Evolutionary conservation across 2,888 invertebrate species (phyloP).

Genomic region (Zhuqinia jingwanae): DNA sequence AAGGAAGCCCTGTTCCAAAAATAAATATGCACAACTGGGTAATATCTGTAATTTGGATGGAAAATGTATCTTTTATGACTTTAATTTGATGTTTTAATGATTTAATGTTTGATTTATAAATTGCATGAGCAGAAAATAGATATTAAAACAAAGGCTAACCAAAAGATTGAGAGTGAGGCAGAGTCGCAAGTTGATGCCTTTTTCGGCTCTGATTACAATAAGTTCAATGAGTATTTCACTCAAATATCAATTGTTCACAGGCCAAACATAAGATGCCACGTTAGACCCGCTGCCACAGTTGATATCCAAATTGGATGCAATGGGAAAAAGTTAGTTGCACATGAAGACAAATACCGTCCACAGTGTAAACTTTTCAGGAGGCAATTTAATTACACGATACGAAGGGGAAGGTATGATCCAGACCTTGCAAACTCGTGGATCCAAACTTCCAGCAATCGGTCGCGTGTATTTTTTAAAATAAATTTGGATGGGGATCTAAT

Average conservation of each 20-base stretch:
- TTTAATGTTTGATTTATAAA: not conserved
- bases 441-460: slow-evolving; percentile 2
- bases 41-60: not conserved
- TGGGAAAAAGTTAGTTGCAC: slow-evolving; percentile 64
- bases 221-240: slow-evolving; percentile 62
- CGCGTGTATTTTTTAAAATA: slow-evolving; percentile 21
- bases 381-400: slow-evolving; percentile 48
- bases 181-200: slow-evolving; percentile 68
- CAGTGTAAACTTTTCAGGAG: slow-evolving; percentile 51
- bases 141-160: slow-evolving; percentile 21
- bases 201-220: slow-evolving; percentile 72
- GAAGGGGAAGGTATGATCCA: slow-evolving; percentile 53
- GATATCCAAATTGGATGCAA: slow-evolving; percentile 67
- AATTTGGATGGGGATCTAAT: slow-evolving; percentile 34
- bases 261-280: slow-evolving; percentile 71
- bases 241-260: slow-evolving; percentile 56
- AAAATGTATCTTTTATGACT: no score
- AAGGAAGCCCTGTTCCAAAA: not conserved
- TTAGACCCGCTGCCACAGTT: slow-evolving; percentile 67
- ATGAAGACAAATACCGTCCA: slow-evolving; percentile 72
- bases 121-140: slow-evolving; percentile 9
- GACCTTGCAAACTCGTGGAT: slow-evolving; percentile 68
- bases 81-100: not conserved
- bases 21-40: slow-evolving; percentile 49
- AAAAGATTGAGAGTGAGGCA: not conserved